Evolutionary conservation across 2,888 invertebrate genomes (phyloP).

Genomic region (Epicampocera succincta): DNA sequence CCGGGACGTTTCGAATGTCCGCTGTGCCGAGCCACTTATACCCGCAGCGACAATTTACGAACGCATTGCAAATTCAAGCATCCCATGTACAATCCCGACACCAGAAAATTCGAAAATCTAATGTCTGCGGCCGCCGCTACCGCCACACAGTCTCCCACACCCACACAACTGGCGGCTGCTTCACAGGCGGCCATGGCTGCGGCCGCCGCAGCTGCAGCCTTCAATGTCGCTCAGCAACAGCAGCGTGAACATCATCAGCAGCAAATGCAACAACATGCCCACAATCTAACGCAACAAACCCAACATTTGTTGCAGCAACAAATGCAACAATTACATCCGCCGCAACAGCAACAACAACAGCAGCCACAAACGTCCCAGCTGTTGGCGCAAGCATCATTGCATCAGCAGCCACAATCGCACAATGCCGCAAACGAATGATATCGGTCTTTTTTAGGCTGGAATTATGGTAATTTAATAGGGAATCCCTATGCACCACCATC

Average conservation of each 20-base stretch:
- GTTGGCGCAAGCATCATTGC: slow-evolving; percentile 76
- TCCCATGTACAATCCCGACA: slow-evolving; percentile 92
- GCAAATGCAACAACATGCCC: slow-evolving; percentile 74
- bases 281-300: slow-evolving; percentile 74
- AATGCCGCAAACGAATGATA: slow-evolving; percentile 81
- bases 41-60: slow-evolving; percentile 95
- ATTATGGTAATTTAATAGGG: slow-evolving; percentile 77
- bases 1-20: slow-evolving; percentile 96
- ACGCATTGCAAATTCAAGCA: slow-evolving; percentile 97
- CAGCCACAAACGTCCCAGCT: slow-evolving; percentile 74
- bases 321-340: slow-evolving; percentile 74
- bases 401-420: slow-evolving; percentile 79
- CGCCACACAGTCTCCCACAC: slow-evolving; percentile 83
- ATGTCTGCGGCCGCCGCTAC: slow-evolving; percentile 84
- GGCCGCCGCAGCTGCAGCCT: slow-evolving; percentile 81
- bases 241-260: slow-evolving; percentile 75
- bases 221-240: slow-evolving; percentile 78
- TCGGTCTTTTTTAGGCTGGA: slow-evolving; percentile 81
- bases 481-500: slow-evolving; percentile 62
- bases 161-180: slow-evolving; percentile 83
- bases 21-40: slow-evolving; percentile 94
- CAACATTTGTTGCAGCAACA: slow-evolving; percentile 73
- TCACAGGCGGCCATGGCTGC: slow-evolving; percentile 81
- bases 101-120: slow-evolving; percentile 91
- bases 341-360: slow-evolving; percentile 70